Evolutionary conservation across 2,888 invertebrate species (phyloP).

Genomic region (Smittia aterrima): DNA sequence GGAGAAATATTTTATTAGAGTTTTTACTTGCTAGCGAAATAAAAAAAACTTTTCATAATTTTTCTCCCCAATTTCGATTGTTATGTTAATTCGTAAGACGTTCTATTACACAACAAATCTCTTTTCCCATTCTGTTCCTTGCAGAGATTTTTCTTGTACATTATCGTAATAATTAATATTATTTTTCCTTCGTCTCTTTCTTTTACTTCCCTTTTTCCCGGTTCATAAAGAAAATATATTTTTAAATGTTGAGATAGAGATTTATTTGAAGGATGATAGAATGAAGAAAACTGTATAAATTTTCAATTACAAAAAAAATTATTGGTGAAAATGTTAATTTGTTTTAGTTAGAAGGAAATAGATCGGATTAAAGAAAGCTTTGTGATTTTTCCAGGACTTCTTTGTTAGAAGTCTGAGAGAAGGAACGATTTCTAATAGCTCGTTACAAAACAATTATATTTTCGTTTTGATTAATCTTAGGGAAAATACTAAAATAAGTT

Average conservation of each 20-base stretch:
- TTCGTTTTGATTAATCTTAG: constrained; percentile 3
- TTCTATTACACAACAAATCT: not conserved
- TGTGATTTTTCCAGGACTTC: not conserved
- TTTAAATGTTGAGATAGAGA: constrained; percentile 4
- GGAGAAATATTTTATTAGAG: constrained; percentile 9
- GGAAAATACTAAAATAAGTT: constrained; percentile 11
- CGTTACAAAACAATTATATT: constrained; percentile 15
- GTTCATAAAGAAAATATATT: not conserved
- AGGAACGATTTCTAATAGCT: not conserved
- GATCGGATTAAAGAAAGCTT: not conserved
- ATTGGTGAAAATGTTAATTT: constrained; percentile 7
- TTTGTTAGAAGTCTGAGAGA: not conserved
- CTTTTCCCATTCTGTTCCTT: not conserved
- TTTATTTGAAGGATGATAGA: not conserved
- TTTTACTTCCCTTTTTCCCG: not conserved
- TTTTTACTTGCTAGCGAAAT: not conserved
- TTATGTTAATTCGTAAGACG: constrained; percentile 38
- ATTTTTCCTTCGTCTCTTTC: not conserved
- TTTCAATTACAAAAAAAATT: not conserved
- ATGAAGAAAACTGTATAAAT: not conserved
- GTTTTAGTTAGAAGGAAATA: constrained; percentile 9
- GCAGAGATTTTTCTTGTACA: not conserved
- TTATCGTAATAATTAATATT: not conserved
- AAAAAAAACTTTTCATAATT: not conserved
- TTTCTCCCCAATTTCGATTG: constrained; percentile 31